Percentiles rank a stretch among this genome's conserved stretches.
Evolutionary conservation across 2,113 vertebrate genomes (phyloP).

Genomic region (Antechinus stuartii): DNA sequence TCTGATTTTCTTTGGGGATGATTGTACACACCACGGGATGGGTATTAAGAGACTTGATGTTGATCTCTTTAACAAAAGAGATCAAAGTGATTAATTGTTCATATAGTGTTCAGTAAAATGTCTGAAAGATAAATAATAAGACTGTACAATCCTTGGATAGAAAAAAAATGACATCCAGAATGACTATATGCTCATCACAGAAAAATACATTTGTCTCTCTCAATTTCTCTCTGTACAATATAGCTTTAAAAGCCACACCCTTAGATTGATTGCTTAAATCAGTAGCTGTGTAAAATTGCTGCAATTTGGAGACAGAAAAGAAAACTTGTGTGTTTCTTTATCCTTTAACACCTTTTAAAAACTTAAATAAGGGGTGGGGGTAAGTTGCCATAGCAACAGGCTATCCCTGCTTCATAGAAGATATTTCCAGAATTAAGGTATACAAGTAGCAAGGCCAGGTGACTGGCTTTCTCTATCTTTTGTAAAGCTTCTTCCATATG

Average conservation of each 20-base stretch:
- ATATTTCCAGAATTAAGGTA: constrained; percentile 57
- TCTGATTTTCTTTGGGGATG: neutral
- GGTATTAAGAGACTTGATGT: rapidly evolving
- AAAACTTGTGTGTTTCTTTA: constrained; percentile 30
- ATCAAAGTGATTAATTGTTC: rapidly evolving
- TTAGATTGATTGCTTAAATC: neutral
- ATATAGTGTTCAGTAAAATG: neutral
- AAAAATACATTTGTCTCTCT: neutral
- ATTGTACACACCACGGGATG: neutral
- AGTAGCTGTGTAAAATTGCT: constrained; percentile 1
- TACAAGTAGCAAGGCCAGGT: neutral
- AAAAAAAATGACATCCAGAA: rapidly evolving
- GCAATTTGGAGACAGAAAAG: constrained; percentile 19
- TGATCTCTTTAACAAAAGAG: rapidly evolving
- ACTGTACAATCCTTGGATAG: rapidly evolving
- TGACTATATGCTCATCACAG: neutral
- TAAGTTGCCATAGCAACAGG: constrained; percentile 78
- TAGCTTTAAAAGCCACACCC: neutral
- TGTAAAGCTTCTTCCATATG: neutral
- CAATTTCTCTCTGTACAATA: neutral
- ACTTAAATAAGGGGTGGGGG: constrained; percentile 72
- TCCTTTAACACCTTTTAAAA: constrained; percentile 35
- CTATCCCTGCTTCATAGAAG: constrained; percentile 51
- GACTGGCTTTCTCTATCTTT: neutral
- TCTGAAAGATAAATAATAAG: rapidly evolving